A percentile compares a stretch with the other conserved stretches of the same genome.
These are phyloP conservation scores for Alosa alosa DNA, from an alignment of 2,113 vertebrate species.

Conservation along the genomic window DNA sequence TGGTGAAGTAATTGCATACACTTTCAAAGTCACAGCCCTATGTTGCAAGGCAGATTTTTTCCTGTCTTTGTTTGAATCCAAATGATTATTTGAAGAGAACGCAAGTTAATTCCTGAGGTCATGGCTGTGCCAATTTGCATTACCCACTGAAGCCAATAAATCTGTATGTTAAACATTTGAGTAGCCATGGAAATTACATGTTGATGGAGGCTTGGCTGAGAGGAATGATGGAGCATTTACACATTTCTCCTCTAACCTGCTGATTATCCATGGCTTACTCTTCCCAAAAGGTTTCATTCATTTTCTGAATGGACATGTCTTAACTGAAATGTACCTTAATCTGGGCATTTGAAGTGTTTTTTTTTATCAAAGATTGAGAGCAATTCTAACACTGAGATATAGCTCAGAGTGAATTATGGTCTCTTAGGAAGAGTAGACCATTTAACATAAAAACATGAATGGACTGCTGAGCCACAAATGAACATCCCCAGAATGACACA, in stretches of 20 bases:
- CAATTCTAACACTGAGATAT: neutral
- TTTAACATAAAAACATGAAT: neutral
- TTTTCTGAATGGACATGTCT: neutral
- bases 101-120: neutral
- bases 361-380: neutral
- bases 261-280: neutral
- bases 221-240: neutral
- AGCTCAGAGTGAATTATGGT: neutral
- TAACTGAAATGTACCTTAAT: neutral
- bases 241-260: neutral
- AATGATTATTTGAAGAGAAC: neutral
- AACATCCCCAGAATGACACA: neutral
- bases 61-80: slow-evolving; percentile 1
- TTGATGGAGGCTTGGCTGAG: neutral
- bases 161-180: slow-evolving; percentile 5
- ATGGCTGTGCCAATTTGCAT: neutral
- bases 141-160: neutral
- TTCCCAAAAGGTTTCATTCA: neutral
- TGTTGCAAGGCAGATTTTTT: neutral
- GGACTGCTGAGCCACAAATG: neutral
- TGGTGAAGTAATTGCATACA: neutral
- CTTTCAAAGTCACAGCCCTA: neutral
- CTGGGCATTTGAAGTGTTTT: neutral
- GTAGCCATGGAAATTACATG: neutral
- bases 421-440: neutral